Conservation (phyloP, 2,888 invertebrate genomes). For the Pristionchus fissidentatus region DNA sequence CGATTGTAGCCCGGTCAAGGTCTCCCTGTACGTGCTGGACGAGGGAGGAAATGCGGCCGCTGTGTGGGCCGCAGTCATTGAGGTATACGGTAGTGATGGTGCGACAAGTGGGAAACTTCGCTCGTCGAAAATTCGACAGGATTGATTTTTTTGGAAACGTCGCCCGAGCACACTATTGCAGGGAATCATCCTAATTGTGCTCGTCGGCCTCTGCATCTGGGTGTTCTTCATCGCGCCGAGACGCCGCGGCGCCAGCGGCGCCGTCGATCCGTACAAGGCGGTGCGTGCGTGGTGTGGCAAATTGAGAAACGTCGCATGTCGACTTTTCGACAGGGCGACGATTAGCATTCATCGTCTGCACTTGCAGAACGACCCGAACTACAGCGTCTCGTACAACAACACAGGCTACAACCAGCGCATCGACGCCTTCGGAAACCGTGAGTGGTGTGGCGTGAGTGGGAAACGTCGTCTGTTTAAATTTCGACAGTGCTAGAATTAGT, state of each 20-base stretch:
- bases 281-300: background rate
- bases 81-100: slow-evolving; percentile 29
- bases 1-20: background rate
- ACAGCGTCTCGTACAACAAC: slow-evolving; percentile 45
- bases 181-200: slow-evolving; percentile 48
- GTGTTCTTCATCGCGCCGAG: slow-evolving; percentile 43
- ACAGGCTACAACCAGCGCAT: slow-evolving; percentile 28
- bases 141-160: background rate
- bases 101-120: background rate
- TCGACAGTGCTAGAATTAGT: background rate
- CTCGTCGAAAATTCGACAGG: background rate
- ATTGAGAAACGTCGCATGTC: background rate
- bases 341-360: background rate
- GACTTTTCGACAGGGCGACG: background rate
- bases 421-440: slow-evolving; percentile 44
- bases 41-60: slow-evolving; percentile 47
- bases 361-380: slow-evolving; percentile 28
- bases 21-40: background rate
- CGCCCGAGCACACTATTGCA: slow-evolving; percentile 14
- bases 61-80: slow-evolving; percentile 47
- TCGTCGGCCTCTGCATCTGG: slow-evolving; percentile 45
- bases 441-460: background rate
- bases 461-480: slow-evolving; percentile 28
- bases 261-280: slow-evolving; percentile 42
- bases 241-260: background rate